phyloP scores from a whole-genome alignment of 2,888 invertebrate genomes.

The Clepsis dumicolana region DNA sequence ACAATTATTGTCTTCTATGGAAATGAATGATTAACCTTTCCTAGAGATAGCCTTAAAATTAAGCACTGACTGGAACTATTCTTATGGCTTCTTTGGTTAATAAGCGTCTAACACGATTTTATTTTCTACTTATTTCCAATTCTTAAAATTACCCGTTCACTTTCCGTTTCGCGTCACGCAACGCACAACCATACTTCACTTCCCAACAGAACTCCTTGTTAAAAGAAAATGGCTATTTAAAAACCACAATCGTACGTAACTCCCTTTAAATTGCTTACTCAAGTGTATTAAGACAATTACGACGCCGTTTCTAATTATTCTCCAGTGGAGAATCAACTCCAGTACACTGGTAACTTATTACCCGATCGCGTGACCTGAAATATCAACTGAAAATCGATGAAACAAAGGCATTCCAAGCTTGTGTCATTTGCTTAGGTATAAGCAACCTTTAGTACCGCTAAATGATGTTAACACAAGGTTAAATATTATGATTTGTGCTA shows the following conservation, averaged over 20 bases:
- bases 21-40: too few relatives aligned
- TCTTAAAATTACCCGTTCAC: neutral
- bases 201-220: constrained; percentile 1
- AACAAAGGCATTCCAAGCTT: constrained; percentile 50
- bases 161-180: neutral
- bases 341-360: constrained; percentile 48
- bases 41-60: too few relatives aligned
- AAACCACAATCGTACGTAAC: constrained; percentile 14
- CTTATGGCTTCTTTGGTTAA: too few relatives aligned
- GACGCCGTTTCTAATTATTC: constrained; percentile 38
- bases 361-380: constrained; percentile 59
- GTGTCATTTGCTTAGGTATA: constrained; percentile 45
- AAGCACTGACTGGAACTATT: too few relatives aligned
- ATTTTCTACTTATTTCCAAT: too few relatives aligned
- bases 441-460: constrained; percentile 29
- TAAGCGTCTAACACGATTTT: too few relatives aligned
- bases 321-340: constrained; percentile 10
- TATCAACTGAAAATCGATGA: constrained; percentile 58
- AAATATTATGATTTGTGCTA: constrained; percentile 45
- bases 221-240: neutral
- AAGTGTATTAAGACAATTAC: constrained; percentile 42
- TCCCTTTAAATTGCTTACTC: constrained; percentile 43
- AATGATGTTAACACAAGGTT: constrained; percentile 49
- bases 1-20: too few relatives aligned
- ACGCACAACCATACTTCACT: neutral